Percentiles rank a stretch among this genome's conserved stretches.
These are phyloP conservation scores for Melieria omissa DNA, from an alignment of 2,888 invertebrate species.

Conservation along the genomic window DNA sequence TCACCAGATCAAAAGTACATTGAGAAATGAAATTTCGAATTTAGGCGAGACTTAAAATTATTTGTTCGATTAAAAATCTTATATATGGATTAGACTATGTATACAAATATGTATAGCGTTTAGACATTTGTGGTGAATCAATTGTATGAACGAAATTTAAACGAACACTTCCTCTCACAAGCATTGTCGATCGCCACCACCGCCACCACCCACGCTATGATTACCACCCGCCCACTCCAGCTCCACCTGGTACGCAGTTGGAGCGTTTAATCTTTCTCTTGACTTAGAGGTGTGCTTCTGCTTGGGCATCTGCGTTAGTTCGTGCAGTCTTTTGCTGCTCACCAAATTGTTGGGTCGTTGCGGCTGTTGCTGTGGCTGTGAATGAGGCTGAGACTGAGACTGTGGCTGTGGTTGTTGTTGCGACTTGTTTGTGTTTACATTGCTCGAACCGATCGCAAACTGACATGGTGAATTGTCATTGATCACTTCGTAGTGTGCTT, in stretches of 20 bases:
- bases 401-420: slow-evolving; percentile 43
- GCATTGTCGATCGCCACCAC: slow-evolving; percentile 52
- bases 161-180: slow-evolving; percentile 67
- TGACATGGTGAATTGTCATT: slow-evolving; percentile 52
- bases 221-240: slow-evolving; percentile 58
- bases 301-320: slow-evolving; percentile 16
- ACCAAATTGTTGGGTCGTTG: slow-evolving; percentile 38
- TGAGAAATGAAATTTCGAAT: neutral
- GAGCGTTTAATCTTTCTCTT: slow-evolving; percentile 51
- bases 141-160: slow-evolving; percentile 45
- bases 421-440: slow-evolving; percentile 31
- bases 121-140: too few relatives aligned
- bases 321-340: slow-evolving; percentile 25
- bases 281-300: slow-evolving; percentile 36
- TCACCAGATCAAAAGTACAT: too few relatives aligned
- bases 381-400: slow-evolving; percentile 44
- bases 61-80: slow-evolving; percentile 1
- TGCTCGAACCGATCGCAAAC: slow-evolving; percentile 18
- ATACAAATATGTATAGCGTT: neutral
- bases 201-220: slow-evolving; percentile 40
- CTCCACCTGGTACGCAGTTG: slow-evolving; percentile 49
- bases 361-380: slow-evolving; percentile 39
- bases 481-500: slow-evolving; percentile 73
- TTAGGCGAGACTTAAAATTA: neutral
- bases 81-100: slow-evolving; percentile 6